These are phyloP conservation scores for Entomobrya multifasciata DNA, from an alignment of 2,888 invertebrate genomes.

Conservation along the genomic window DNA sequence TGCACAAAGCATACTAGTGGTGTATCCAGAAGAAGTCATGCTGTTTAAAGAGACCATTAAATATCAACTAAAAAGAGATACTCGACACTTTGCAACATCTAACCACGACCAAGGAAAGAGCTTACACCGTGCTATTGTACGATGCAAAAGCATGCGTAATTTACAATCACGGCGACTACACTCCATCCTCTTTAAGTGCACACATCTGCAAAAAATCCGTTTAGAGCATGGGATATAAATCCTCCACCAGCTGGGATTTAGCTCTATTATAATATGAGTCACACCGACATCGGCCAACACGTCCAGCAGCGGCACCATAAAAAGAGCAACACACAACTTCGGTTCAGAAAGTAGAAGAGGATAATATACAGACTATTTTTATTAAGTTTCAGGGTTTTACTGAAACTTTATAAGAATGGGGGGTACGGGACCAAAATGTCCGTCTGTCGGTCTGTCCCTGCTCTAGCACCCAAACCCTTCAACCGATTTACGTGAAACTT, in stretches of 20 bases:
- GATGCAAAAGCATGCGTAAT: slow-evolving; percentile 10
- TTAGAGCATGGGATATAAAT: slow-evolving; percentile 64
- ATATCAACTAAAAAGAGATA: slow-evolving; percentile 35
- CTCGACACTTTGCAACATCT: slow-evolving; percentile 18
- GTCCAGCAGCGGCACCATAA: background rate
- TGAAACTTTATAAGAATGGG: too few species aligned
- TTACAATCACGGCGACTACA: too few species aligned
- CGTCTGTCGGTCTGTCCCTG: too few species aligned
- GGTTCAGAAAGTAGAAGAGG: slow-evolving; percentile 22
- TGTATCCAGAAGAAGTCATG: slow-evolving; percentile 20
- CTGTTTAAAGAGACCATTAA: slow-evolving; percentile 68
- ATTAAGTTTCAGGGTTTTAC: too few species aligned
- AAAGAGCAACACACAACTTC: background rate
- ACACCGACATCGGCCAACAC: slow-evolving; percentile 28
- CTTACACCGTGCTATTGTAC: too few species aligned
- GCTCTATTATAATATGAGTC: slow-evolving; percentile 65
- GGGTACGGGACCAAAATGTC: too few species aligned
- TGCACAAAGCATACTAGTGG: slow-evolving; percentile 23
- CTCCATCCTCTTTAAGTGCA: background rate
- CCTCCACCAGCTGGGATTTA: slow-evolving; percentile 71
- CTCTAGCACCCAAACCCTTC: too few species aligned
- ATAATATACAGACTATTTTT: too few species aligned
- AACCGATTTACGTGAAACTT: too few species aligned
- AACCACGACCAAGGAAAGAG: background rate
- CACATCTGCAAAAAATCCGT: slow-evolving; percentile 57